Base-by-base conservation (phyloP, 2,888 invertebrate species). In the Cerceris ruficornis region DNA sequence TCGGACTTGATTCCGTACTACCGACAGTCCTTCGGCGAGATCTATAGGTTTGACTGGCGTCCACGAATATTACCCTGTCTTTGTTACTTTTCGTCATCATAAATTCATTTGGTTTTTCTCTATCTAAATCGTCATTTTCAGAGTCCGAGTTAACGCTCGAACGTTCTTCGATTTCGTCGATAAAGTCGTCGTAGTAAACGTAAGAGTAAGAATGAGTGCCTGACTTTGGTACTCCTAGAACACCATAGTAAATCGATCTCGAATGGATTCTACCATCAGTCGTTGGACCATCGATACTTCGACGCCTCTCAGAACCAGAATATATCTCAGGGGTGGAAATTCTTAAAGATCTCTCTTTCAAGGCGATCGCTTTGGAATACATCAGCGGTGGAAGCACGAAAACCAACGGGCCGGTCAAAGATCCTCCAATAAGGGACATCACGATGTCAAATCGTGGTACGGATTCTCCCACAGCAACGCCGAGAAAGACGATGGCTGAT, bases 401-500 rank as follows among this genome's bases (percentile, higher is more conserved):
- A 86, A 97, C 96, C 11, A 98, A 92, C 0, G 98, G 96, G 0
- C 97, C 97, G 0, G 96, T 96, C 6, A 98, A 93, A 0, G 97
- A 96, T 6, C 97, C 97, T 0, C 98, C 98, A 9, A 98, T 95
- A 0, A 98, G 93, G 1, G 97, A 95, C 95, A 98, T 96, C 11
- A 98, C 96, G 17, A 97, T 93, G 87, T 98, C 97, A 89, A 98
- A 98, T 81, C 96, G 94, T 0, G 98, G 98, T 0, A 98, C 95
- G 0, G 96, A 94, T 92, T 97, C 97, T 0, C 96, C 97, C 2
- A 98, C 93, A 43, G 97, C 94, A 7, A 98, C 95, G 0, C 96
- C 96, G 2, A 96, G 82, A 0, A 95, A 93, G 11, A 97, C 94
- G 13, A 98, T 93, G 0, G 94, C 91, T 0, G 97, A 96, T 61